phyloP scores from a whole-genome alignment of 2,888 invertebrate species.

The Cepaea hortensis region DNA sequence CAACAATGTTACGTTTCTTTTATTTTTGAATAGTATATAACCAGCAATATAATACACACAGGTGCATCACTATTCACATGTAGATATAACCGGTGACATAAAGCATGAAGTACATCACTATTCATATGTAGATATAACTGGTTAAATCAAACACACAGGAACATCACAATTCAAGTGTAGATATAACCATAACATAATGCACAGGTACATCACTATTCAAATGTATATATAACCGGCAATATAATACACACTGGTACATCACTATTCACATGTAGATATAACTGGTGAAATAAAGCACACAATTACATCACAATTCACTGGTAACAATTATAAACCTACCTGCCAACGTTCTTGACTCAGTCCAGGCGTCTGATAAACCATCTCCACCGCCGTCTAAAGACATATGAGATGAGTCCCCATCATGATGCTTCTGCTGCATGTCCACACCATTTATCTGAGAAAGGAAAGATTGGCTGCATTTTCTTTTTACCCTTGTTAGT shows the following conservation, averaged over 20 bases:
- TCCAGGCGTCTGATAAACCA: slow-evolving; percentile 44
- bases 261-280: no score
- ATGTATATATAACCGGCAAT: no score
- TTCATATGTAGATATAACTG: neutral
- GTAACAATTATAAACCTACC: slow-evolving; percentile 32
- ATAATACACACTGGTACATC: no score
- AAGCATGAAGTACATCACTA: neutral
- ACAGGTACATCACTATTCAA: no score
- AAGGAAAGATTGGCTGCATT: neutral
- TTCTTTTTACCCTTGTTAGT: no score
- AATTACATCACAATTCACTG: neutral
- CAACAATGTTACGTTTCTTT: no score
- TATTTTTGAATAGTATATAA: no score
- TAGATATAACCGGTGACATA: no score
- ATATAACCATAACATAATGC: neutral
- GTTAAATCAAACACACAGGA: no score
- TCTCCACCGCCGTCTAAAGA: neutral
- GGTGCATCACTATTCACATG: no score
- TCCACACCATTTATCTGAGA: slow-evolving; percentile 17
- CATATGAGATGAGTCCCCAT: neutral
- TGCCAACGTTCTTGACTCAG: slow-evolving; percentile 50
- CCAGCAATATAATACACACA: no score
- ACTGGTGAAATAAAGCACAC: no score
- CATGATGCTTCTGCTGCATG: neutral
- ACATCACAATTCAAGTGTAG: neutral